These are phyloP conservation scores for Sapayoa aenigma DNA, from an alignment of 2,113 vertebrate species.

Conservation along the genomic window DNA sequence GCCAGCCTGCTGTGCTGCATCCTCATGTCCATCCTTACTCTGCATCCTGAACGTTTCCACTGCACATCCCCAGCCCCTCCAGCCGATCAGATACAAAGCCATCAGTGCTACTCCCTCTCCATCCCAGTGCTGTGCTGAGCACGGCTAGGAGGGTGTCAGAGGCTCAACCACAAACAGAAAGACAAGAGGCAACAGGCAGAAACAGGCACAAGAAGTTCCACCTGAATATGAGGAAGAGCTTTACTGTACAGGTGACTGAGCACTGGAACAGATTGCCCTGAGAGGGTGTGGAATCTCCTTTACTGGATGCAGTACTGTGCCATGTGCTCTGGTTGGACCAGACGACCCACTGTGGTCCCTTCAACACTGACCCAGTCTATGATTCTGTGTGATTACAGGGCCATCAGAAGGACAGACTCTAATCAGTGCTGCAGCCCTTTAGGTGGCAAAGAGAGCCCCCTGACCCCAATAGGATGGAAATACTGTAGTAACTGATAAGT, in stretches of 20 bases:
- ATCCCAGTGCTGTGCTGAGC: neutral
- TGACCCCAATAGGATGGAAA: neutral
- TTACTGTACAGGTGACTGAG: neutral
- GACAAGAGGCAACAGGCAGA: neutral
- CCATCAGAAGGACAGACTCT: neutral
- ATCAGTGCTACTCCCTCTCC: neutral
- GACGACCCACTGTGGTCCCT: neutral
- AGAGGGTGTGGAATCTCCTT: neutral
- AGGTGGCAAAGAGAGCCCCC: neutral
- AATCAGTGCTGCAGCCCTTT: too few species aligned
- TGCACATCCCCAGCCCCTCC: neutral
- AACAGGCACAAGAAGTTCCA: neutral
- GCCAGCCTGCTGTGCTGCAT: neutral
- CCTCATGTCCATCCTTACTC: neutral
- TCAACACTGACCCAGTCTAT: neutral
- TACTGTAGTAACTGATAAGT: neutral
- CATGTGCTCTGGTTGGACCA: neutral
- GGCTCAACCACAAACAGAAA: neutral
- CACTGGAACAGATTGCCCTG: neutral
- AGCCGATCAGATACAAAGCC: neutral
- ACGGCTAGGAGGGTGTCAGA: rapidly evolving
- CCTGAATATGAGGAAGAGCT: neutral
- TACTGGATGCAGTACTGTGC: neutral
- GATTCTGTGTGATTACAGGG: neutral
- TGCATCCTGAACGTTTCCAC: rapidly evolving